Conservation (phyloP, 1,140 invertebrate species). For the Drosophila malerkotliana region DNA sequence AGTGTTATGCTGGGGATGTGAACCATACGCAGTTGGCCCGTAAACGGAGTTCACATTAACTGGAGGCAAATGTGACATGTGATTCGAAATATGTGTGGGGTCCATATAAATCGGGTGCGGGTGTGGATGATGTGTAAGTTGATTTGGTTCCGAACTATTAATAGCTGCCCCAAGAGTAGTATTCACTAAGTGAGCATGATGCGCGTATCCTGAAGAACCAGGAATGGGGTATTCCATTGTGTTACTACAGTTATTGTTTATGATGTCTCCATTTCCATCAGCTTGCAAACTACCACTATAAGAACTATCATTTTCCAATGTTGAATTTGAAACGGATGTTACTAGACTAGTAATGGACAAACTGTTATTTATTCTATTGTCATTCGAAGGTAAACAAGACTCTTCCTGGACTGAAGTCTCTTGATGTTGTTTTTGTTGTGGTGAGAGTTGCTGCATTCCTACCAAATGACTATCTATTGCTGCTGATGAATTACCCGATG, state of each 20-base stretch:
- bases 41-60: slow-evolving; percentile 68
- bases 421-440: slow-evolving; percentile 36
- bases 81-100: slow-evolving; percentile 54
- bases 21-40: slow-evolving; percentile 41
- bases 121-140: slow-evolving; percentile 41
- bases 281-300: slow-evolving; percentile 39
- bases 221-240: slow-evolving; percentile 44
- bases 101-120: slow-evolving; percentile 75
- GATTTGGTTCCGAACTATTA: slow-evolving; percentile 23
- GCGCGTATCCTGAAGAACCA: slow-evolving; percentile 48
- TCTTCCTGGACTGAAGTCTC: slow-evolving; percentile 22
- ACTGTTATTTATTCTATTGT: slow-evolving; percentile 52
- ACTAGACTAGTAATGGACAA: slow-evolving; percentile 73
- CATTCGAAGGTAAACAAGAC: slow-evolving; percentile 8
- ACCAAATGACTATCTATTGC: slow-evolving; percentile 67
- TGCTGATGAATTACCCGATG: slow-evolving; percentile 43
- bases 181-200: slow-evolving; percentile 69
- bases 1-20: slow-evolving; percentile 49
- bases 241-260: slow-evolving; percentile 23
- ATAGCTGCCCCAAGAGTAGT: slow-evolving; percentile 48
- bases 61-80: slow-evolving; percentile 57
- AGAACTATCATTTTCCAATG: slow-evolving; percentile 28
- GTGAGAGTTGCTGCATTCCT: slow-evolving; percentile 57
- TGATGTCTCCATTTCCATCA: slow-evolving; percentile 18
- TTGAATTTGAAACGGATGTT: slow-evolving; percentile 43